phyloP scores from a whole-genome alignment of 2,888 invertebrate species.

The Thera obeliscata region DNA sequence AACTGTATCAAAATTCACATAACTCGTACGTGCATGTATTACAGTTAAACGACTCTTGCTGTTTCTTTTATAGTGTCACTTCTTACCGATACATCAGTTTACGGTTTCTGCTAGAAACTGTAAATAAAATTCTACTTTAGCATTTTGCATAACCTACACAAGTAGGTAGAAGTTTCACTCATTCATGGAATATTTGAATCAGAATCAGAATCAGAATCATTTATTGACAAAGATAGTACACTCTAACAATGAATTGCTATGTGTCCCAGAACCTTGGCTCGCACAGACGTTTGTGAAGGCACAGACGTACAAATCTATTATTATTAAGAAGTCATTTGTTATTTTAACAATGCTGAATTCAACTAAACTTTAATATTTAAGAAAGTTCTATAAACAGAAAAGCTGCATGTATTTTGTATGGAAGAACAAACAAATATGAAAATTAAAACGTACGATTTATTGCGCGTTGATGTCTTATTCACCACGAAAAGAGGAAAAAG shows the following conservation, averaged over 20 bases:
- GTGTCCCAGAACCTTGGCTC: no score
- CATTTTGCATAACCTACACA: neutral
- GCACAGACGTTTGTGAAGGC: no score
- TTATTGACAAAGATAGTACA: no score
- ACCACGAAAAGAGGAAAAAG: no score
- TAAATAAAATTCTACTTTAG: neutral
- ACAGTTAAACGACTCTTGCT: conserved; percentile 24
- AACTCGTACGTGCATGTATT: conserved; percentile 15
- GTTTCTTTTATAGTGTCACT: conserved; percentile 20
- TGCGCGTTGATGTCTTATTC: conserved; percentile 2
- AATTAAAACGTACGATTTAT: neutral
- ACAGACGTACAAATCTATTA: neutral
- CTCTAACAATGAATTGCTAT: no score
- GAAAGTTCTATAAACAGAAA: neutral
- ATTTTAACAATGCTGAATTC: neutral
- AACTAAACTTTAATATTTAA: neutral
- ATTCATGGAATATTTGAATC: neutral
- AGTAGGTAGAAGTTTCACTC: neutral
- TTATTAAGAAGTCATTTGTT: neutral
- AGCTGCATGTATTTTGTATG: neutral
- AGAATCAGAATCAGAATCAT: no score
- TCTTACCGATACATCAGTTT: conserved; percentile 20
- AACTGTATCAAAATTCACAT: conserved; percentile 38
- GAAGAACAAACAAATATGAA: neutral
- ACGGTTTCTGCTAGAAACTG: conserved; percentile 15